phyloP scores from a whole-genome alignment of 2,888 invertebrate genomes.

The Antitype chi region DNA sequence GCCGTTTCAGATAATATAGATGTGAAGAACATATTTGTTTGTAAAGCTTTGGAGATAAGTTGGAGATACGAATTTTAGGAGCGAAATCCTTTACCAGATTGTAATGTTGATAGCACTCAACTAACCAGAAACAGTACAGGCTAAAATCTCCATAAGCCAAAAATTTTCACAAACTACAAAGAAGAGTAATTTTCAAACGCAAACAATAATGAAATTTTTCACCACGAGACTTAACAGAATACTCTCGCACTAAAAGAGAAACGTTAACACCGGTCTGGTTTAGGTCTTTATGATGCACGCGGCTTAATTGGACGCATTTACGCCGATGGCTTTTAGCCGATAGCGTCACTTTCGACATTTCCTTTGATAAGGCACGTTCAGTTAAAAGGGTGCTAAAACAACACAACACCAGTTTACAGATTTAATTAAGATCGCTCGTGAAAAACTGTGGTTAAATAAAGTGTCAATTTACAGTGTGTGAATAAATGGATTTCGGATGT shows the following conservation, averaged over 20 bases:
- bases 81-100: not conserved
- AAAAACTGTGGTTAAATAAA: constrained; percentile 59
- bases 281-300: constrained; percentile 72
- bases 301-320: constrained; percentile 84
- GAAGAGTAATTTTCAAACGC: constrained; percentile 38
- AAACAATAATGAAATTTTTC: constrained; percentile 54
- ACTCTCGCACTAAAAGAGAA: constrained; percentile 62
- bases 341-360: constrained; percentile 85
- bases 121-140: constrained; percentile 28
- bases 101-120: not conserved
- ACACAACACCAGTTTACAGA: constrained; percentile 75
- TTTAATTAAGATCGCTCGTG: constrained; percentile 79
- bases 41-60: not conserved
- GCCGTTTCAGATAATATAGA: not conserved
- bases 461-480: constrained; percentile 47
- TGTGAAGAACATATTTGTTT: not conserved
- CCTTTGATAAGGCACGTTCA: constrained; percentile 85
- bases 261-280: constrained; percentile 68
- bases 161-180: constrained; percentile 33
- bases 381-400: constrained; percentile 81
- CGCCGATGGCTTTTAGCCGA: constrained; percentile 81
- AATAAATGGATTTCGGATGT: constrained; percentile 49
- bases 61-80: constrained; percentile 13
- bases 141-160: constrained; percentile 9
- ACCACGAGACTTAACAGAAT: constrained; percentile 40